phyloP scores from a whole-genome alignment of 2,888 invertebrate species.

The Drosophila mayaguana region DNA sequence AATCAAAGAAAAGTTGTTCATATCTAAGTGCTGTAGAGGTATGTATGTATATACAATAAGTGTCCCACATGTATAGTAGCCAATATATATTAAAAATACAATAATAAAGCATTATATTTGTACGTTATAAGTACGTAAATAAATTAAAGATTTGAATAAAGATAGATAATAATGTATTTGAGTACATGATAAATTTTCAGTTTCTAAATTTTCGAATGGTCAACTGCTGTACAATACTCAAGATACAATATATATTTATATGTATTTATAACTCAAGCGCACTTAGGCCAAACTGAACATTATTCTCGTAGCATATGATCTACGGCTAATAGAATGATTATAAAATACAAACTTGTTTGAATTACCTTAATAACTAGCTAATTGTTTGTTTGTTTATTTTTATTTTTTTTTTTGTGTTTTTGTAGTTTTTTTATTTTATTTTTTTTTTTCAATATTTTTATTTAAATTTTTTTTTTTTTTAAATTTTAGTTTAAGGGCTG shows the following conservation, averaged over 20 bases:
- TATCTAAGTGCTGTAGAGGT: slow-evolving; percentile 10
- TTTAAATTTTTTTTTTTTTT: slow-evolving; percentile 28
- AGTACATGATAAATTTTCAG: slow-evolving; percentile 74
- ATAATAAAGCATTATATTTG: slow-evolving; percentile 57
- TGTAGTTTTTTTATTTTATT: slow-evolving; percentile 36
- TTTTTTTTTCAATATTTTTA: slow-evolving; percentile 3
- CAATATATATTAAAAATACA: slow-evolving; percentile 50
- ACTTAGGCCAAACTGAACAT: slow-evolving; percentile 63
- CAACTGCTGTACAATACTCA: slow-evolving; percentile 75
- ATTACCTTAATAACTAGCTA: slow-evolving; percentile 66
- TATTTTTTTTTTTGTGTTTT: slow-evolving; percentile 2
- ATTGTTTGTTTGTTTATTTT: slow-evolving; percentile 50
- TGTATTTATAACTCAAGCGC: slow-evolving; percentile 59
- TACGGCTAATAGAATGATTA: slow-evolving; percentile 74
- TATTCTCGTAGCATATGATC: slow-evolving; percentile 57
- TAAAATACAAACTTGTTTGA: slow-evolving; percentile 77
- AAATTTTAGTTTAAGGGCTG: slow-evolving; percentile 54
- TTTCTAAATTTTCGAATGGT: slow-evolving; percentile 62
- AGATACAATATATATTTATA: slow-evolving; percentile 53
- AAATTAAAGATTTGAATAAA: slow-evolving; percentile 61
- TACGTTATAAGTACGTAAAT: slow-evolving; percentile 54
- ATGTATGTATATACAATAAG: slow-evolving; percentile 31
- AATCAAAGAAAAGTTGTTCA: slow-evolving; percentile 7
- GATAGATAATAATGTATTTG: slow-evolving; percentile 68
- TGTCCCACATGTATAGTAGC: slow-evolving; percentile 44